These are phyloP conservation scores for Pituophis catenifer DNA, from an alignment of 2,113 vertebrate species.

Conservation along the genomic window DNA sequence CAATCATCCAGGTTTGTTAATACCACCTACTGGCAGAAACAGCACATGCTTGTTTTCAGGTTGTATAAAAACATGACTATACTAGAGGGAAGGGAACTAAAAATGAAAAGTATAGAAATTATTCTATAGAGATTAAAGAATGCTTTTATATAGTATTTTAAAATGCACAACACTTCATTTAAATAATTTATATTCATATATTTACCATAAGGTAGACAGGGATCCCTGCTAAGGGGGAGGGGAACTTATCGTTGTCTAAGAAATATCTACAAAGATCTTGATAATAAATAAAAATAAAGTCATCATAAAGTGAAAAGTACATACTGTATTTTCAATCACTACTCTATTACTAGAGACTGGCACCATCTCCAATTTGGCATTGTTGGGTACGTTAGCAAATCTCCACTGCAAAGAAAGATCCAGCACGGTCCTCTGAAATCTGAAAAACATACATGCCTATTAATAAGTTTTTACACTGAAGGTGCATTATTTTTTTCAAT, in stretches of 20 bases:
- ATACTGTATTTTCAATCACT: constrained; percentile 72
- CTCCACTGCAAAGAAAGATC: constrained; percentile 92
- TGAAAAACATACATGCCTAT: constrained; percentile 58
- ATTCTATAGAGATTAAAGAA: neutral
- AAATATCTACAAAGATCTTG: neutral
- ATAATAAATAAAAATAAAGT: neutral
- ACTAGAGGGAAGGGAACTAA: too few species aligned
- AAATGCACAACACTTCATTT: neutral
- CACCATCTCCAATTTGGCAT: constrained; percentile 97
- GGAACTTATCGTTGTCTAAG: neutral
- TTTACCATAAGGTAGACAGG: neutral
- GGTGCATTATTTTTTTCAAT: neutral
- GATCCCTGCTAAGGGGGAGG: neutral
- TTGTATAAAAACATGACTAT: neutral
- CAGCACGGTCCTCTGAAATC: constrained; percentile 91
- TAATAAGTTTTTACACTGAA: neutral
- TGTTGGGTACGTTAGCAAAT: constrained; percentile 93
- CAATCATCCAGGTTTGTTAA: neutral
- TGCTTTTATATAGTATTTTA: neutral
- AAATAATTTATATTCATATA: neutral
- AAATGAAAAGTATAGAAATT: neutral
- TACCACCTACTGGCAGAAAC: neutral
- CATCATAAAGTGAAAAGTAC: constrained; percentile 17
- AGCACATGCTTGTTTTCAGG: neutral
- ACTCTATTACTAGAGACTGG: constrained; percentile 70